These are phyloP conservation scores for Mastomys coucha DNA, from an alignment of 2,113 vertebrate species.

Conservation along the genomic window DNA sequence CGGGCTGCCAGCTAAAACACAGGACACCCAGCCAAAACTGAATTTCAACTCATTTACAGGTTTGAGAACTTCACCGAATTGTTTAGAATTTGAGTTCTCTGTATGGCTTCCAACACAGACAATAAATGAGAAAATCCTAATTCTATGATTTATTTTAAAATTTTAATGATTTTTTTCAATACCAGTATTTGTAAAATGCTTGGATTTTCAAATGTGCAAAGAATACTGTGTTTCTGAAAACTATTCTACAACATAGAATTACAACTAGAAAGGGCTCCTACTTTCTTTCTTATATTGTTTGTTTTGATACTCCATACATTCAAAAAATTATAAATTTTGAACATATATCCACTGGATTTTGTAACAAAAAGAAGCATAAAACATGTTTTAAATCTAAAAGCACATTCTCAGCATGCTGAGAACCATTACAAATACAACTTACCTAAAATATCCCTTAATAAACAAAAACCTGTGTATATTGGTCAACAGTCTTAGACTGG, in stretches of 20 bases:
- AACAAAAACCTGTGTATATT: background rate
- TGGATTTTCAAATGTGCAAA: background rate
- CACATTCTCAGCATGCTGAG: background rate
- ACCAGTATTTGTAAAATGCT: background rate
- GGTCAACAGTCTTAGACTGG: background rate
- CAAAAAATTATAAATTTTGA: background rate
- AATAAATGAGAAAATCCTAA: background rate
- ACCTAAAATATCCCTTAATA: conserved; percentile 14
- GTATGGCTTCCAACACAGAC: background rate
- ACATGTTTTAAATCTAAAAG: background rate
- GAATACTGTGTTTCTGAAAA: background rate
- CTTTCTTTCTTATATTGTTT: background rate
- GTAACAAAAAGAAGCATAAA: conserved; percentile 5
- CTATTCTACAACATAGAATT: background rate
- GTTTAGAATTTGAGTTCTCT: background rate
- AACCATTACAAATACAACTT: conserved; percentile 27
- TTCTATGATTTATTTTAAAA: background rate
- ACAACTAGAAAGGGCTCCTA: background rate
- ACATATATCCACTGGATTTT: background rate
- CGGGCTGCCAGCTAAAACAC: background rate
- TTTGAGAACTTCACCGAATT: background rate
- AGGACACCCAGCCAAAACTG: background rate
- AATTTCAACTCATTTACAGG: background rate
- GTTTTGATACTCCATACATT: background rate
- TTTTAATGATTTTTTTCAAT: background rate